These are phyloP conservation scores for Oophaga pumilio DNA, from an alignment of 2,113 vertebrate genomes.

Conservation along the genomic window DNA sequence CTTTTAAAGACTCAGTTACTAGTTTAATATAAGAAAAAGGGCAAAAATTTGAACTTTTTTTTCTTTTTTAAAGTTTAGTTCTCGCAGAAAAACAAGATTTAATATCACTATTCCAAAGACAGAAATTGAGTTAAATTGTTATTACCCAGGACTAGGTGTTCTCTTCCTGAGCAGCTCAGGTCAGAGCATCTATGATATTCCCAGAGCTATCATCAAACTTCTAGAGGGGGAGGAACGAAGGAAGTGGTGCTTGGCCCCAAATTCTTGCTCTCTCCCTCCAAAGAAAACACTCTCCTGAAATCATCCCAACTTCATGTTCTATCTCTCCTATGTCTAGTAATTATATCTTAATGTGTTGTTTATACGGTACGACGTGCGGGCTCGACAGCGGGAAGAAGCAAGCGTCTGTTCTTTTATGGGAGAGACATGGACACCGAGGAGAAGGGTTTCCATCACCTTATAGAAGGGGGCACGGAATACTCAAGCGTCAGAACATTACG, in stretches of 20 bases:
- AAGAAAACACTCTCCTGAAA: conserved; percentile 47
- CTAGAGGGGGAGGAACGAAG: conserved; percentile 26
- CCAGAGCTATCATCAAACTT: conserved; percentile 21
- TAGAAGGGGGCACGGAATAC: background rate
- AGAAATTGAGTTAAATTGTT: conserved; percentile 24
- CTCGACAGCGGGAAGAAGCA: background rate
- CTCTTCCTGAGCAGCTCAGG: conserved; percentile 41
- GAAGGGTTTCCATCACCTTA: conserved; percentile 14
- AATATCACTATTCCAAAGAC: conserved; percentile 1
- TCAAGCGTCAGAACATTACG: background rate
- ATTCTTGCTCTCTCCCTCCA: background rate
- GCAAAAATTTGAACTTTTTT: no score
- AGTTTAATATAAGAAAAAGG: background rate
- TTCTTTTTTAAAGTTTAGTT: no score
- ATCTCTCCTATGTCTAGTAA: conserved; percentile 38
- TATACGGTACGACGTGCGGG: conserved; percentile 19
- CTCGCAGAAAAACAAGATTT: background rate
- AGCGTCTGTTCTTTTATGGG: conserved; percentile 45
- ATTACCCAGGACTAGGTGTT: conserved; percentile 25
- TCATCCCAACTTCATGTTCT: conserved; percentile 50
- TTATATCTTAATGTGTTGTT: conserved; percentile 45
- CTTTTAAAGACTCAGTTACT: background rate
- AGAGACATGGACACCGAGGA: background rate
- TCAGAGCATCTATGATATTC: conserved; percentile 24
- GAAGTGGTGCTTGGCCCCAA: conserved; percentile 38